phyloP scores from a whole-genome alignment of 2,797 vertebrate species.

The Parauchenoglanis ngamensis region DNA sequence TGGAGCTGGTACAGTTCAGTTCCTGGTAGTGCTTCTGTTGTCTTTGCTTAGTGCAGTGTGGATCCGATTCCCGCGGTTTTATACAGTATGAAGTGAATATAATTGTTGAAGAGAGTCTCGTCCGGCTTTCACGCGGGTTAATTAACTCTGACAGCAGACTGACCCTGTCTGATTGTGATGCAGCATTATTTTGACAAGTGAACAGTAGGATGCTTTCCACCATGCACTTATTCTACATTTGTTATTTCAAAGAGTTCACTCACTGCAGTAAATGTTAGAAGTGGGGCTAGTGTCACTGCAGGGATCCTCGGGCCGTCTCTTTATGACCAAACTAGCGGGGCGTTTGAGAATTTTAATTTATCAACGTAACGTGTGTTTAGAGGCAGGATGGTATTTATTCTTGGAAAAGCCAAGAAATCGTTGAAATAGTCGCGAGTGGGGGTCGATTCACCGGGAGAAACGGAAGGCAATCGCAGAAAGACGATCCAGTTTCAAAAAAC shows the following conservation, averaged over 20 bases:
- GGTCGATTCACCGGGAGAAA: not conserved
- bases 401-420: not conserved
- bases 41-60: slow-evolving; percentile 8
- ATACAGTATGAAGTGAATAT: slow-evolving; percentile 5
- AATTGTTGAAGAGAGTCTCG: slow-evolving; percentile 25
- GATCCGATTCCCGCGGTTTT: slow-evolving; percentile 19
- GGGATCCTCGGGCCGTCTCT: not conserved
- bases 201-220: slow-evolving; percentile 39
- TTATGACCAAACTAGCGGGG: not conserved
- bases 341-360: not conserved
- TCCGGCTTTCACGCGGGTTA: slow-evolving; percentile 31
- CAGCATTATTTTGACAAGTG: slow-evolving; percentile 48
- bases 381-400: too few relatives aligned
- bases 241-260: slow-evolving; percentile 26
- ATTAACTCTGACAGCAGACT: slow-evolving; percentile 54
- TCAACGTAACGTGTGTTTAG: not conserved
- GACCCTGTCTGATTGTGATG: slow-evolving; percentile 42
- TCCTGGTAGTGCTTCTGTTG: slow-evolving; percentile 18
- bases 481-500: not conserved
- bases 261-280: not conserved
- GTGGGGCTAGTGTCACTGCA: not conserved
- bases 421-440: not conserved
- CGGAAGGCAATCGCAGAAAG: not conserved
- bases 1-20: slow-evolving; percentile 12
- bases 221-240: slow-evolving; percentile 40